phyloP scores from a whole-genome alignment of 2,113 vertebrate species.

The Zapus hudsonius region DNA sequence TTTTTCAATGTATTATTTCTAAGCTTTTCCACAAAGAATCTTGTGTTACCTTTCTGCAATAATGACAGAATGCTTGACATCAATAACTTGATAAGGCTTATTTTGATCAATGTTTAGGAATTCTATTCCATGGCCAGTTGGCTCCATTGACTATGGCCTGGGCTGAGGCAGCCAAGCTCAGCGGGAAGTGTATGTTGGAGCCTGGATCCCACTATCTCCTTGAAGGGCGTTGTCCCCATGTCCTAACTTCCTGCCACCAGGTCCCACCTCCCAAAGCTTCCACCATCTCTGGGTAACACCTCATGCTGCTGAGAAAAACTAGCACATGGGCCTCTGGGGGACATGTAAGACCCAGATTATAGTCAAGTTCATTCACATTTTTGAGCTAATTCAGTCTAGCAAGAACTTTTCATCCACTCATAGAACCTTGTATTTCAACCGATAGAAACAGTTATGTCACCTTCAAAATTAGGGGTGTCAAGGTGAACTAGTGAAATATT shows the following conservation, averaged over 20 bases:
- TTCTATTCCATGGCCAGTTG: not conserved
- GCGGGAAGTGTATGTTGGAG: not conserved
- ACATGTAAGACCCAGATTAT: not conserved
- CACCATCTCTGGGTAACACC: no score
- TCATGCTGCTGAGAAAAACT: not conserved
- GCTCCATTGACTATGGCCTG: not conserved
- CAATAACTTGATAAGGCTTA: not conserved
- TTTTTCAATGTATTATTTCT: not conserved
- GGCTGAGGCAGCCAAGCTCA: not conserved
- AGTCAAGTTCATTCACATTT: not conserved
- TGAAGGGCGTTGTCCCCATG: not conserved
- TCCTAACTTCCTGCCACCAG: not conserved
- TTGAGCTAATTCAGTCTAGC: not conserved
- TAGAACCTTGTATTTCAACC: conserved; percentile 1
- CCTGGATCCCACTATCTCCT: not conserved
- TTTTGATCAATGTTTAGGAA: not conserved
- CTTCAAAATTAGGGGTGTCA: conserved; percentile 35
- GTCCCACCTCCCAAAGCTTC: not conserved
- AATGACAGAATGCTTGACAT: not conserved
- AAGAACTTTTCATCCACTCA: not conserved
- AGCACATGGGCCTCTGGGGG: not conserved
- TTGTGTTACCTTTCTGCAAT: not conserved
- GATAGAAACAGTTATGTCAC: not conserved
- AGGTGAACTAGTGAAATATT: not conserved
- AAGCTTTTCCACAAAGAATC: not conserved